Evolutionary conservation across 2,797 vertebrate species (phyloP), one percentile per base, ranked within the genome.

Genomic region (Taeniopygia guttata): DNA sequence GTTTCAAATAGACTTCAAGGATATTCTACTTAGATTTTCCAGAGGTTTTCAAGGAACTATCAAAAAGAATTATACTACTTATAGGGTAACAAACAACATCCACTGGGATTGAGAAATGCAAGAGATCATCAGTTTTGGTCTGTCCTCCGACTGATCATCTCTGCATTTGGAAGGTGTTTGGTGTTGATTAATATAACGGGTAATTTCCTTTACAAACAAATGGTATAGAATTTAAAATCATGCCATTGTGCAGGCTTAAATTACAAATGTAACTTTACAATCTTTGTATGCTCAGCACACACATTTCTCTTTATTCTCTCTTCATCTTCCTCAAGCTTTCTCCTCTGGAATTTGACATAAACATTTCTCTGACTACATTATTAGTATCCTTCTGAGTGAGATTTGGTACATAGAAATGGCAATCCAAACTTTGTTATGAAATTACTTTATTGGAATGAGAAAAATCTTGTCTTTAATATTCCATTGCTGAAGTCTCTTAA

Each of bases 91-190:
- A 77, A 66, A 42, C n/a, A 67, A 48, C 15, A 59, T 20, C 29
- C 5, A 58, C 9, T 7, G 23, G 5, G 25, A 23, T 0, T 68
- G 20, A 79, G 49, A 83, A 90, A 54, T 15, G 18, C 22, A 52
- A 52, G 58, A n/a, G 4, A 15, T 42, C 16, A 42, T 4, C 0
- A 2, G 3, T 52, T 26, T n/a, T 43, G 2, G 1, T 43, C 17
- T 89, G 63, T 46, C 22, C 20, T 78, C 16, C 68, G 13, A 25
- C 1, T 49, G 23, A 49, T 43, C 20, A n/a, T 45, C 30, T 68
- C 16, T 55, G 13, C 7, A 9, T 88, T 87, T 70, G 52, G 19
- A n/a, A 79, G 10, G 2, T 55, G 7, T 55, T 85, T 46, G 17
- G 27, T 9, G 26, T 4, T 55, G 25, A 7, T 48, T 64, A 73